Conservation (phyloP, 2,888 invertebrate genomes). For the Falcaria lacertinaria region DNA sequence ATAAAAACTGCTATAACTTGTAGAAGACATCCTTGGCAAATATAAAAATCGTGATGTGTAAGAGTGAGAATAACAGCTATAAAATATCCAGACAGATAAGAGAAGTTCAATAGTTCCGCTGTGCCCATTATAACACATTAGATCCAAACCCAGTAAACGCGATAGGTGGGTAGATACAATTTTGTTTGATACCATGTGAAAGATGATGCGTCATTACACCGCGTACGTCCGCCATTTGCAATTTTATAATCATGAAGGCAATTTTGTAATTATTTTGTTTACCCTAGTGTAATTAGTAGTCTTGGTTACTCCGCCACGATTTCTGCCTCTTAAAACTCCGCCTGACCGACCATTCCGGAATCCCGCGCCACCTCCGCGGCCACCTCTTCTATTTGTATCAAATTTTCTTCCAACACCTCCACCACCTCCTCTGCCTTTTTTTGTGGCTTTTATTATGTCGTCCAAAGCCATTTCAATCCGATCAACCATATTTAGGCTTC, state of each 20-base stretch:
- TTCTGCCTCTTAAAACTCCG: conserved; percentile 84
- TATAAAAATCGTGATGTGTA: no score
- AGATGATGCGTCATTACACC: conserved; percentile 56
- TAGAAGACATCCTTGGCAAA: no score
- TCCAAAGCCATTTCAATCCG: conserved; percentile 98
- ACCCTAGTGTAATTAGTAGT: conserved; percentile 84
- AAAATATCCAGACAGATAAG: no score
- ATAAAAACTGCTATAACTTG: no score
- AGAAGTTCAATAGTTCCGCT: no score
- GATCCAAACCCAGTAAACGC: background rate
- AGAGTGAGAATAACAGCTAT: no score
- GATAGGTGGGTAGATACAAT: background rate
- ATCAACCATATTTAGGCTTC: conserved; percentile 86
- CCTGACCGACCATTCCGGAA: conserved; percentile 77
- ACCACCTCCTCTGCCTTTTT: conserved; percentile 82
- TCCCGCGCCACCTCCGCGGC: conserved; percentile 67
- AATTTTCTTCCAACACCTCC: conserved; percentile 76
- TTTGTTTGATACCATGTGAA: no score
- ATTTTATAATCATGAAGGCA: conserved; percentile 59
- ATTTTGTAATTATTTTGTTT: conserved; percentile 67
- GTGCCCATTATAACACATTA: no score
- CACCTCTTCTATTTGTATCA: conserved; percentile 56
- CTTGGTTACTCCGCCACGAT: conserved; percentile 85
- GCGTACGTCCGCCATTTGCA: conserved; percentile 72
- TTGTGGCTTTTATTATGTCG: conserved; percentile 95